phyloP scores from a whole-genome alignment of 1,140 invertebrate genomes.

The Ephestia elutella region DNA sequence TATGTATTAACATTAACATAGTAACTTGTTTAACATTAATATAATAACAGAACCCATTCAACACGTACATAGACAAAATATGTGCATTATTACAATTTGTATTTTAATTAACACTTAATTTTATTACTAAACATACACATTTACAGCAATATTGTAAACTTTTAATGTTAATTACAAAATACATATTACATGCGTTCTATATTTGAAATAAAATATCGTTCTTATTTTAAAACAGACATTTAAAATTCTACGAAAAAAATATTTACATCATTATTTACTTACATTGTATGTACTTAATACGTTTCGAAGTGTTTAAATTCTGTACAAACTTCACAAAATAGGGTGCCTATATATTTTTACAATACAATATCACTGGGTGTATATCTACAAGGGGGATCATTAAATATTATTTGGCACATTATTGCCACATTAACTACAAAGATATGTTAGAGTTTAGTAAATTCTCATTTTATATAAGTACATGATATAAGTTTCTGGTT shows the following conservation, averaged over 20 bases:
- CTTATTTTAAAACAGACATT: no score
- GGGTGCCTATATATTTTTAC: slow-evolving; percentile 1
- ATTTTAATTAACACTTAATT: not conserved
- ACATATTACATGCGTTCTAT: no score
- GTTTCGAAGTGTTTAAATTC: not conserved
- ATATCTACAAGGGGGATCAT: slow-evolving; percentile 15
- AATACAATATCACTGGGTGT: slow-evolving; percentile 7
- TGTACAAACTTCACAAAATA: slow-evolving; percentile 17
- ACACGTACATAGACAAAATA: not conserved
- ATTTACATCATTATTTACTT: no score
- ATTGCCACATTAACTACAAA: slow-evolving; percentile 5
- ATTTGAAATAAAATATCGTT: no score
- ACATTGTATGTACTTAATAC: not conserved
- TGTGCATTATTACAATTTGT: not conserved
- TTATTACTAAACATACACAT: not conserved
- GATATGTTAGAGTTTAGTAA: slow-evolving; percentile 19
- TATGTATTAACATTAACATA: not conserved
- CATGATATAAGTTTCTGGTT: slow-evolving; percentile 7
- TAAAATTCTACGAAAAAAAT: no score
- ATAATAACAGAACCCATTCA: not conserved
- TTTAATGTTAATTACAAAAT: no score
- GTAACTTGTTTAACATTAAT: not conserved
- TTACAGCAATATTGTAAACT: not conserved
- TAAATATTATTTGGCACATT: slow-evolving; percentile 17
- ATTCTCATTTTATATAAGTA: slow-evolving; percentile 10